Evolutionary conservation across 2,888 invertebrate genomes (phyloP).

Genomic region (Phorcus lineatus): DNA sequence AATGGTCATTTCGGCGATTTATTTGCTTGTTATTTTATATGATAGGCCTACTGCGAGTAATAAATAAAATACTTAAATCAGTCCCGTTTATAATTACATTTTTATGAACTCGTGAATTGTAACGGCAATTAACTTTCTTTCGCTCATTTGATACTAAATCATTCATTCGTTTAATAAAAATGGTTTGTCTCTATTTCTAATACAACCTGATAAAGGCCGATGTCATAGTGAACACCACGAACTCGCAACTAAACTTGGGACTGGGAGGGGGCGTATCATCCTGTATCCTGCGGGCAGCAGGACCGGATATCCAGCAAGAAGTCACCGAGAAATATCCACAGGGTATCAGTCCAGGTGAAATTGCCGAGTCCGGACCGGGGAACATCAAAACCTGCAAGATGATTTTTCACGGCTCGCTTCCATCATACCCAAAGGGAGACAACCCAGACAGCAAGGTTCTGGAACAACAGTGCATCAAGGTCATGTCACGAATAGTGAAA

Average conservation of each 20-base stretch:
- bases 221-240: constrained; percentile 43
- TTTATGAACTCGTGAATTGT: no score
- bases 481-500: background rate
- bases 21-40: no score
- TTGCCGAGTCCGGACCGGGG: background rate
- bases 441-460: background rate
- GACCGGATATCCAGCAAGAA: constrained; percentile 31
- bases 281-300: constrained; percentile 33
- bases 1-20: no score
- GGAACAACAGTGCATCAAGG: background rate
- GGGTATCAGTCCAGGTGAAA: constrained; percentile 28
- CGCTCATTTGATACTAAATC: no score
- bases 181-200: background rate
- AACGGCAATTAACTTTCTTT: no score
- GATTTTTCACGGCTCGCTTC: background rate
- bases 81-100: no score
- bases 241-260: constrained; percentile 29
- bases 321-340: constrained; percentile 27
- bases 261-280: constrained; percentile 32
- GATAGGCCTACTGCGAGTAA: no score
- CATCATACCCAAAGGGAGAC: background rate
- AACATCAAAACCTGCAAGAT: background rate
- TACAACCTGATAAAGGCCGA: constrained; percentile 30
- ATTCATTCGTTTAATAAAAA: background rate
- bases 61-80: no score